phyloP scores from a whole-genome alignment of 2,888 invertebrate genomes.

The Melanchra persicariae region DNA sequence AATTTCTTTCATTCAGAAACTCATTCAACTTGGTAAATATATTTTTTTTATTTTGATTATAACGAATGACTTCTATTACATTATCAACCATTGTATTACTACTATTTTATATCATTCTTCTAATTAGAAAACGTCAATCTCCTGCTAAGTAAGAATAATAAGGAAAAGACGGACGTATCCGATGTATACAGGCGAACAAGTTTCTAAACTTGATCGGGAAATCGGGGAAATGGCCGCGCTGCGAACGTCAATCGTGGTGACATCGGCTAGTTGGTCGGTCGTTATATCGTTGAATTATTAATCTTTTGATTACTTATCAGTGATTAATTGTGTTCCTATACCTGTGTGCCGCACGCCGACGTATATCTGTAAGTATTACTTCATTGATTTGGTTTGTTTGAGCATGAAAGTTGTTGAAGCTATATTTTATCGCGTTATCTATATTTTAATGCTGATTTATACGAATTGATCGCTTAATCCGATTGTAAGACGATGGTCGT shows the following conservation, averaged over 20 bases:
- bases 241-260: slow-evolving; percentile 72
- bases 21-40: accelerated
- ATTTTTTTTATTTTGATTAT: background rate
- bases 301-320: slow-evolving; percentile 73
- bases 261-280: slow-evolving; percentile 71
- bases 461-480: slow-evolving; percentile 66
- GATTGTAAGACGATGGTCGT: slow-evolving; percentile 60
- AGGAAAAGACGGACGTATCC: background rate
- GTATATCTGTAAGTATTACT: slow-evolving; percentile 75
- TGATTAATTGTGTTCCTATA: slow-evolving; percentile 70
- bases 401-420: slow-evolving; percentile 48
- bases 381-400: slow-evolving; percentile 58
- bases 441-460: slow-evolving; percentile 69
- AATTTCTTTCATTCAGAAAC: slow-evolving; percentile 33
- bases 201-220: slow-evolving; percentile 49
- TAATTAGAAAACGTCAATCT: accelerated
- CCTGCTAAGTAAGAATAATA: background rate
- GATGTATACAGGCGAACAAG: background rate
- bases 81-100: too few relatives aligned
- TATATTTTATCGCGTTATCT: slow-evolving; percentile 66
- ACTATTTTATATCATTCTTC: background rate
- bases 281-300: slow-evolving; percentile 67
- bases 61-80: accelerated
- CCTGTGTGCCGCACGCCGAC: slow-evolving; percentile 67
- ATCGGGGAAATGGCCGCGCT: slow-evolving; percentile 68